phyloP scores from a whole-genome alignment of 2,888 invertebrate species.

The Anorthoa munda region DNA sequence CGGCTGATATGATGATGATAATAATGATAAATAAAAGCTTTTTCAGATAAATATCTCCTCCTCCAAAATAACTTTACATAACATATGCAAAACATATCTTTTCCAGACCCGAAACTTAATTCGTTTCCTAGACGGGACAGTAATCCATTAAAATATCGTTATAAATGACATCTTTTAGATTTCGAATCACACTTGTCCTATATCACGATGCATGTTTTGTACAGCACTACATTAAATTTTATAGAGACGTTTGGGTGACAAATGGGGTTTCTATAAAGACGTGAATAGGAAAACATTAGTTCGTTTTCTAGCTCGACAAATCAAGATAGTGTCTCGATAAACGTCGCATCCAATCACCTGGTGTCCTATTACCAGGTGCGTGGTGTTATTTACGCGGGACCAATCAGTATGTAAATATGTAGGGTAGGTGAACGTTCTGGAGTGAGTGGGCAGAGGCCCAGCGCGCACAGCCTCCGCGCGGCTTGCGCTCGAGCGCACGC shows the following conservation, averaged over 20 bases:
- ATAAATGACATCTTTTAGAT: constrained; percentile 30
- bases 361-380: constrained; percentile 83
- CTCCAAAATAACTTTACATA: background rate
- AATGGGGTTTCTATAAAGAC: constrained; percentile 77
- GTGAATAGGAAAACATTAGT: constrained; percentile 76
- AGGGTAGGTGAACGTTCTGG: constrained; percentile 88
- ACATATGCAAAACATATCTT: background rate
- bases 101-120: background rate
- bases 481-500: constrained; percentile 86
- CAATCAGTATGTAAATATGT: constrained; percentile 90
- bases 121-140: background rate
- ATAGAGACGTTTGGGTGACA: constrained; percentile 80
- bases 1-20: too few relatives aligned
- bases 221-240: constrained; percentile 73
- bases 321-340: constrained; percentile 86
- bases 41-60: background rate
- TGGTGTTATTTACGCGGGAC: constrained; percentile 83
- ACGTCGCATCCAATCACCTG: constrained; percentile 81
- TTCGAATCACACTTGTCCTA: constrained; percentile 26
- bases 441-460: constrained; percentile 85
- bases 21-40: background rate
- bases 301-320: constrained; percentile 78
- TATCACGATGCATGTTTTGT: constrained; percentile 55
- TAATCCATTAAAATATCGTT: constrained; percentile 24
- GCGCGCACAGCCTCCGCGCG: constrained; percentile 84